These are phyloP conservation scores for Platalea minor DNA, from an alignment of 2,797 vertebrate genomes.

Conservation along the genomic window DNA sequence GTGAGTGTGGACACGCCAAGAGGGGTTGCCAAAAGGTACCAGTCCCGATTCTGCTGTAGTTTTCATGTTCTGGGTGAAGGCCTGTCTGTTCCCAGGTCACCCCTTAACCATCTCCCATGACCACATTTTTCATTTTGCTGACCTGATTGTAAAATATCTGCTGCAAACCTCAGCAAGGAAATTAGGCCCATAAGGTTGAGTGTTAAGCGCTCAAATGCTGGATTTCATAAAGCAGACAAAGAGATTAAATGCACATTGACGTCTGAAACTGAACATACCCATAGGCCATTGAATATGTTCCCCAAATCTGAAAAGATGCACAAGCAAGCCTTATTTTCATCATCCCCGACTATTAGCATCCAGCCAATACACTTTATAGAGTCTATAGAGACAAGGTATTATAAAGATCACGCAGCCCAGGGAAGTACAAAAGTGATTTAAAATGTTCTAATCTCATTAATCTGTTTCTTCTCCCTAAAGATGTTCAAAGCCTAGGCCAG, in stretches of 20 bases:
- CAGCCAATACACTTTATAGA: not conserved
- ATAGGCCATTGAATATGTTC: not conserved
- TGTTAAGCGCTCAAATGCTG: not conserved
- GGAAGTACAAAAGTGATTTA: slow-evolving; percentile 35
- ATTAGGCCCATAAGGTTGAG: not conserved
- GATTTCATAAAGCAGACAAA: not conserved
- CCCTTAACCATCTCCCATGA: not conserved
- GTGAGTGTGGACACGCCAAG: accelerated
- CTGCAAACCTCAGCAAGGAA: not conserved
- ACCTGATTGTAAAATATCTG: not conserved
- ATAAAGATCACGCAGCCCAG: not conserved
- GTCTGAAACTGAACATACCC: not conserved
- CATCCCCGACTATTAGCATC: not conserved
- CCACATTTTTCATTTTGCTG: not conserved
- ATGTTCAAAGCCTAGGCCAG: slow-evolving; percentile 16
- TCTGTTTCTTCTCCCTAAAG: slow-evolving; percentile 34
- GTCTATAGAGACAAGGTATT: not conserved
- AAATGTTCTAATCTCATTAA: slow-evolving; percentile 46
- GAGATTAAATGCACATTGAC: not conserved
- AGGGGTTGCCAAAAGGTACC: not conserved
- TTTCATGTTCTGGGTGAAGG: not conserved
- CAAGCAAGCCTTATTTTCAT: not conserved
- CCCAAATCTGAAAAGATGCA: not conserved
- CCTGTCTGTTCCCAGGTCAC: not conserved
- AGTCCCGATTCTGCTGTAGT: not conserved